Percentiles rank a stretch among this genome's conserved stretches.
Evolutionary conservation across 2,888 invertebrate species (phyloP).

Genomic region (Hybos culiciformis): DNA sequence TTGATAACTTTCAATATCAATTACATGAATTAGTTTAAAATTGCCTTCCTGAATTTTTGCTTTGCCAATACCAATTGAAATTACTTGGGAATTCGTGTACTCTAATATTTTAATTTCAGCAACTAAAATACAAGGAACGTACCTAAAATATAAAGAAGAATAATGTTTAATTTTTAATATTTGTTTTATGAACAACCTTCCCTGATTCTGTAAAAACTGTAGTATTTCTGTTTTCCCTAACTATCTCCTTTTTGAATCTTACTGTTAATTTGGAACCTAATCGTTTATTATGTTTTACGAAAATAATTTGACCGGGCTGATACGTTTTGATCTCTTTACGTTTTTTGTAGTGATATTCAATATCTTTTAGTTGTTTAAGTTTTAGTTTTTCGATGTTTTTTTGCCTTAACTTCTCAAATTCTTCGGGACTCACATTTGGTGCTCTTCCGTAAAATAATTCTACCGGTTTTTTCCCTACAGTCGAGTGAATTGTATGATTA

Average conservation of each 20-base stretch:
- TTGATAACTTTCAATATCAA: slow-evolving; percentile 3
- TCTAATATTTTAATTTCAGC: slow-evolving; percentile 2
- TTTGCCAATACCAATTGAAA: background rate
- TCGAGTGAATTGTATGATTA: slow-evolving; percentile 10
- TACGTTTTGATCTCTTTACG: slow-evolving; percentile 9
- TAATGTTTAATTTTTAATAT: slow-evolving; percentile 7
- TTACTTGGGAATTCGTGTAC: slow-evolving; percentile 1
- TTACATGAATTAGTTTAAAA: slow-evolving; percentile 1
- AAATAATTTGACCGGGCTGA: slow-evolving; percentile 6
- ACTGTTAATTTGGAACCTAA: slow-evolving; percentile 8
- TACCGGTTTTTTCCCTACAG: slow-evolving; percentile 11
- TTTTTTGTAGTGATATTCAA: slow-evolving; percentile 10
- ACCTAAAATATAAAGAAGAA: background rate
- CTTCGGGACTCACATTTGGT: slow-evolving; percentile 6
- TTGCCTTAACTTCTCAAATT: slow-evolving; percentile 9
- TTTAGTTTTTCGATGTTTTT: slow-evolving; percentile 7
- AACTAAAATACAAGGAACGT: background rate
- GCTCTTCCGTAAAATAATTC: slow-evolving; percentile 7
- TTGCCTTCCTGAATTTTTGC: slow-evolving; percentile 6
- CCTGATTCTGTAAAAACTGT: slow-evolving; percentile 9
- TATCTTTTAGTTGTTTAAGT: slow-evolving; percentile 11
- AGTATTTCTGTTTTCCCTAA: slow-evolving; percentile 10
- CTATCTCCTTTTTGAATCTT: slow-evolving; percentile 10
- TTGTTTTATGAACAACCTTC: slow-evolving; percentile 9
- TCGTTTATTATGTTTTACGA: slow-evolving; percentile 9